A percentile compares a stretch with the other conserved stretches of the same genome.
Conservation (phyloP, 2,797 vertebrate genomes). For the Gymnoscopelus microlampas region DNA sequence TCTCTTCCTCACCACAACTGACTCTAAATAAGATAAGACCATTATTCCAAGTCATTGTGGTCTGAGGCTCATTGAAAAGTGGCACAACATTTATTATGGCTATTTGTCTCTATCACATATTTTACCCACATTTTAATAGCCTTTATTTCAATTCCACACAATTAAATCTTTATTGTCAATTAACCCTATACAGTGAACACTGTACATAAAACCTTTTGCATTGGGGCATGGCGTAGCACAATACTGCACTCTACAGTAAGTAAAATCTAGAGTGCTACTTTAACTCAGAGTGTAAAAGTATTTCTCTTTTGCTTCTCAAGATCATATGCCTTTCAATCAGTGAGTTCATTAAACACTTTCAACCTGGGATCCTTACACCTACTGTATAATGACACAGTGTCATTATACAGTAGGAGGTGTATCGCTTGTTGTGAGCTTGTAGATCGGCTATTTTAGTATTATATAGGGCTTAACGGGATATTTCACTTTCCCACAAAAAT, state of each 20-base stretch:
- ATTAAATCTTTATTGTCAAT: too few species aligned
- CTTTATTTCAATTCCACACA: neutral
- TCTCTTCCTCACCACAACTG: constrained; percentile 45
- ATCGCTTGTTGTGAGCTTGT: neutral
- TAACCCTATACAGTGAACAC: neutral
- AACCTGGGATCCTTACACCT: too few species aligned
- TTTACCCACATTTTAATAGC: neutral
- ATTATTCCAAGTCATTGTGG: constrained; percentile 52
- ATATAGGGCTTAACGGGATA: too few species aligned
- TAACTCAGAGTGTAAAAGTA: neutral
- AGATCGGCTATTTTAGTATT: too few species aligned
- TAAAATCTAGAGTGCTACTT: too few species aligned
- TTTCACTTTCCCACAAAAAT: too few species aligned
- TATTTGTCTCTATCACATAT: constrained; percentile 32
- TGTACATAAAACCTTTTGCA: neutral
- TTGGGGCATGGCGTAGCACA: too few species aligned
- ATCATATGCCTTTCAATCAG: too few species aligned
- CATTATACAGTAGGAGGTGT: neutral
- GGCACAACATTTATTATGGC: constrained; percentile 67
- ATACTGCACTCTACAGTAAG: too few species aligned
- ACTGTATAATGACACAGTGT: too few species aligned
- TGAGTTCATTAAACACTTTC: too few species aligned
- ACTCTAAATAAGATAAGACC: constrained; percentile 59
- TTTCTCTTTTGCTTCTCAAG: constrained; percentile 40
- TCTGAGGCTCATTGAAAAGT: constrained; percentile 60